A percentile compares a stretch with the other conserved stretches of the same genome.
These are phyloP conservation scores for Cuniculus paca DNA, from an alignment of 2,797 vertebrate genomes.

Conservation along the genomic window DNA sequence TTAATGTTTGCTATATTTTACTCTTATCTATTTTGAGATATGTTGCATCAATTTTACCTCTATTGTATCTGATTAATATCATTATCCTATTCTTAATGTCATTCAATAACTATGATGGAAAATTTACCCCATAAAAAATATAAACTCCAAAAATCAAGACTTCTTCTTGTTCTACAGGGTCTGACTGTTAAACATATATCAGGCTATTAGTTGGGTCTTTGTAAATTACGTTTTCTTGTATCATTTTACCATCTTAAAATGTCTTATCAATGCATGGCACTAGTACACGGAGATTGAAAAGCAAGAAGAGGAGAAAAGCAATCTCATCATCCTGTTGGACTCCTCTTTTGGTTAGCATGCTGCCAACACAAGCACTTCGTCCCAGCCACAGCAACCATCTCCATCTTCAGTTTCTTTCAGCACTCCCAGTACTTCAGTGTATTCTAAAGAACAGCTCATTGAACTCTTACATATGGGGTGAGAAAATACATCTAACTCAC, in stretches of 20 bases:
- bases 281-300: not conserved
- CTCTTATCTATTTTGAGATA: not conserved
- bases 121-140: constrained; percentile 1
- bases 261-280: not conserved
- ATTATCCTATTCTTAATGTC: not conserved
- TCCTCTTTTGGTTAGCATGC: not conserved
- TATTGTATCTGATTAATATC: not conserved
- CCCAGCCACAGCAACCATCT: not conserved
- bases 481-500: not conserved
- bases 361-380: not conserved
- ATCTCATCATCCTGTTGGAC: not conserved
- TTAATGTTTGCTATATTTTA: not conserved
- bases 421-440: not conserved
- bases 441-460: not conserved
- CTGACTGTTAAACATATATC: not conserved
- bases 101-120: not conserved
- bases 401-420: not conserved
- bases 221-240: not conserved
- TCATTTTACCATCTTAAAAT: not conserved
- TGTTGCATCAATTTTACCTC: not conserved
- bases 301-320: not conserved
- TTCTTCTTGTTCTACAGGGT: not conserved
- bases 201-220: not conserved
- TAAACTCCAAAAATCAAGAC: not conserved
- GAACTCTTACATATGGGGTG: not conserved